phyloP scores from a whole-genome alignment of 2,113 vertebrate genomes.

The Chunga burmeisteri region DNA sequence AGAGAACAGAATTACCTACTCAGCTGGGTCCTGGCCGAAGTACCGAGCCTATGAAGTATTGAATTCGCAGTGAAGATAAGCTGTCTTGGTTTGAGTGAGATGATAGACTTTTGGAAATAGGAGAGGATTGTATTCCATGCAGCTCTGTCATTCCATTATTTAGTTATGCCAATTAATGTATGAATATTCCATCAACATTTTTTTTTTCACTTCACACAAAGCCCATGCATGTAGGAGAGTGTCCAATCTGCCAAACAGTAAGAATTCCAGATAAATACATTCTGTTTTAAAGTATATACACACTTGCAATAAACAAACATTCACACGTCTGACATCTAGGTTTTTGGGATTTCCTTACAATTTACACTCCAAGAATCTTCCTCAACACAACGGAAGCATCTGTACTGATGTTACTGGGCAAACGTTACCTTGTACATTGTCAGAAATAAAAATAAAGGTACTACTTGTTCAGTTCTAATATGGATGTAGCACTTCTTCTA shows the following conservation, averaged over 20 bases:
- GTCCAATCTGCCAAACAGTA: background rate
- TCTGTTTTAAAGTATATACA: background rate
- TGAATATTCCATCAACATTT: background rate
- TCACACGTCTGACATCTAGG: background rate
- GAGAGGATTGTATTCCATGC: background rate
- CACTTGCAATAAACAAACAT: background rate
- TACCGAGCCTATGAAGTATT: background rate
- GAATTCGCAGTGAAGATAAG: constrained; percentile 11
- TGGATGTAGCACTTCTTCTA: background rate
- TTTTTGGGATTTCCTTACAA: background rate
- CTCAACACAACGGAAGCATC: background rate
- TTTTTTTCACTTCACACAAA: background rate
- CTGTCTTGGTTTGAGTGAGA: background rate
- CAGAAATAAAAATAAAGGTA: background rate
- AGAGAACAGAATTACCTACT: background rate
- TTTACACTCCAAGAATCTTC: background rate
- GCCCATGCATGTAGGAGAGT: background rate
- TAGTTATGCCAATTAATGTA: background rate
- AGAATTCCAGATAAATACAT: background rate
- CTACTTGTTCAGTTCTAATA: background rate
- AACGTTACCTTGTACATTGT: background rate
- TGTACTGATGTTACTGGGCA: background rate
- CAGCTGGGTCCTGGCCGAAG: background rate
- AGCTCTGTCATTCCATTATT: constrained; percentile 3
- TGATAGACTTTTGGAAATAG: background rate